phyloP scores from a whole-genome alignment of 92 coral and sea anemone species.

The Pocillopora grandis region DNA sequence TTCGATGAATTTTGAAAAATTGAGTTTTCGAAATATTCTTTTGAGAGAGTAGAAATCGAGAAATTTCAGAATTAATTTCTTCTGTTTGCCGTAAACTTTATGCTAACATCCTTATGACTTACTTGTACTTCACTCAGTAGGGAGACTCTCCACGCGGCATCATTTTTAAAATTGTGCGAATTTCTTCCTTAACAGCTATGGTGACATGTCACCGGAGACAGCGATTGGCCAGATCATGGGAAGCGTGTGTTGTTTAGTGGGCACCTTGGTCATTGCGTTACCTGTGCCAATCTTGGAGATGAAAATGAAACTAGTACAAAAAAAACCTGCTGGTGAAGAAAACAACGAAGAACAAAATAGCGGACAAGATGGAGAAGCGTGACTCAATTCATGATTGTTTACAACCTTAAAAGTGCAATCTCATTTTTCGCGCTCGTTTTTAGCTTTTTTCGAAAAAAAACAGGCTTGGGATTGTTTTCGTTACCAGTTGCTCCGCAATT shows the following conservation, averaged over 20 bases:
- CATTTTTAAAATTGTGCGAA: neutral
- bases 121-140: no score
- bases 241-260: constrained; percentile 86
- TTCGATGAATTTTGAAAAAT: no score
- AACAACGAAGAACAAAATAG: constrained; percentile 26
- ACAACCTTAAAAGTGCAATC: neutral
- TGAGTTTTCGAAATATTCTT: no score
- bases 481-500: no score
- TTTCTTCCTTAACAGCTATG: constrained; percentile 53
- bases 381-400: neutral
- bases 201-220: constrained; percentile 90
- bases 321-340: constrained; percentile 29
- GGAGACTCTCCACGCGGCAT: neutral
- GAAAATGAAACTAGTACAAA: constrained; percentile 85
- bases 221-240: constrained; percentile 87
- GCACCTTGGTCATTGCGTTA: constrained; percentile 83
- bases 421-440: neutral
- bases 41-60: no score
- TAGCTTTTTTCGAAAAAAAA: neutral
- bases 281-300: constrained; percentile 90
- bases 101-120: no score
- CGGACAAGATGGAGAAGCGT: constrained; percentile 1
- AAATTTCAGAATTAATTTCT: no score
- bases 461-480: neutral
- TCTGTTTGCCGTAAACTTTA: no score